Conservation (phyloP, 2,113 vertebrate genomes). For the Alexandromys fortis region DNA sequence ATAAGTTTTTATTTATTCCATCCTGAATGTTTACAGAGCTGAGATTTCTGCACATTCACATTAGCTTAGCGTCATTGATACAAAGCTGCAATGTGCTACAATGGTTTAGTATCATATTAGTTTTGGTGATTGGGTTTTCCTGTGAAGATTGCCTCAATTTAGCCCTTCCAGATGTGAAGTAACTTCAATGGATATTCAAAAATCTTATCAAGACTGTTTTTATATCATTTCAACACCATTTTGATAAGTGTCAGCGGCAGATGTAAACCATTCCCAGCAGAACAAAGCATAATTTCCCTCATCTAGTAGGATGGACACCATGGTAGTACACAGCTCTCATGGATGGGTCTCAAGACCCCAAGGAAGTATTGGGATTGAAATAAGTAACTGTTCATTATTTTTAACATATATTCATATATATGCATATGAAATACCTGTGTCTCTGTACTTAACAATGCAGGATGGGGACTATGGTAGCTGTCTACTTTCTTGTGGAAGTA, state of each 20-base stretch:
- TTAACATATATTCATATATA: background rate
- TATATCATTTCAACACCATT: slow-evolving; percentile 38
- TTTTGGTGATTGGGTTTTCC: slow-evolving; percentile 72
- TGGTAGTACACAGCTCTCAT: background rate
- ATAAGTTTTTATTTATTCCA: slow-evolving; percentile 77
- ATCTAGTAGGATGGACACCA: fast-evolving
- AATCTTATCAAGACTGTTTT: slow-evolving; percentile 23
- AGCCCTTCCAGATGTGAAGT: slow-evolving; percentile 57
- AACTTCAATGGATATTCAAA: slow-evolving; percentile 51
- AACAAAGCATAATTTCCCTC: background rate
- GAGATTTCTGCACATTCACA: slow-evolving; percentile 64
- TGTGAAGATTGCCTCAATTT: slow-evolving; percentile 57
- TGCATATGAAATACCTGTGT: background rate
- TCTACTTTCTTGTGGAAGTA: background rate
- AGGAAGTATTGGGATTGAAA: background rate
- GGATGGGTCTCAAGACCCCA: background rate
- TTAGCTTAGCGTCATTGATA: slow-evolving; percentile 58
- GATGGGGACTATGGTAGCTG: background rate
- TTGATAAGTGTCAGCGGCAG: background rate
- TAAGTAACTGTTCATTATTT: background rate
- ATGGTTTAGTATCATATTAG: slow-evolving; percentile 67
- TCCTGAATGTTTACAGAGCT: slow-evolving; percentile 55
- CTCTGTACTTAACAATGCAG: background rate
- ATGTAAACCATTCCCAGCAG: background rate
- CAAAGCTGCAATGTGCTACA: slow-evolving; percentile 30